Percentiles rank a stretch among this genome's conserved stretches.
Conservation (phyloP, 2,888 invertebrate genomes). For the Mythimna pallens region DNA sequence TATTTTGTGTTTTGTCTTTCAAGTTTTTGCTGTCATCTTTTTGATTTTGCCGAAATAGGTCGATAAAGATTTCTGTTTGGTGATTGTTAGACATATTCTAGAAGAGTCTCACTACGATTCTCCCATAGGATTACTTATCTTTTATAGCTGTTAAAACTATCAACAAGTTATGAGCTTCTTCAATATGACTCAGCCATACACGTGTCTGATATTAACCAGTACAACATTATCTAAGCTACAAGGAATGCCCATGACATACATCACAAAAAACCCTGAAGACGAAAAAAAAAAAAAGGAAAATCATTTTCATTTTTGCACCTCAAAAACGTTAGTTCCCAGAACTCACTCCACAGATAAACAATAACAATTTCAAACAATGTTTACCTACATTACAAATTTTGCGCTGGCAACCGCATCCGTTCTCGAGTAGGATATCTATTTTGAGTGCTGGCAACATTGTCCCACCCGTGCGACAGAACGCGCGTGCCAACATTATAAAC, state of each 20-base stretch:
- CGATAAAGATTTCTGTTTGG: neutral
- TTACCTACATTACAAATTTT: constrained; percentile 67
- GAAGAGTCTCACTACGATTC: neutral
- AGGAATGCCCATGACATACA: constrained; percentile 32
- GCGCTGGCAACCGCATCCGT: constrained; percentile 71
- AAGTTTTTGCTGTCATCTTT: neutral
- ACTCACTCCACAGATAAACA: constrained; percentile 68
- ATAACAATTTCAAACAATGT: constrained; percentile 68
- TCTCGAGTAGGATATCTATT: constrained; percentile 78
- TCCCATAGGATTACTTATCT: neutral
- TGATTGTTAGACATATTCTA: neutral
- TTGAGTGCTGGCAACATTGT: constrained; percentile 87
- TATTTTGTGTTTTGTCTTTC: constrained; percentile 8
- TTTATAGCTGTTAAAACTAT: neutral
- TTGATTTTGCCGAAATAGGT: neutral
- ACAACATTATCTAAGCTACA: constrained; percentile 11
- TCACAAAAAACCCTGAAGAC: constrained; percentile 17
- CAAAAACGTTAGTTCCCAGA: constrained; percentile 59
- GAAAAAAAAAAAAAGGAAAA: constrained; percentile 14
- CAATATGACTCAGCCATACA: constrained; percentile 1
- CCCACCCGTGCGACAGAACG: constrained; percentile 85
- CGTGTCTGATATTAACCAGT: constrained; percentile 19
- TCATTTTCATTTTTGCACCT: constrained; percentile 27
- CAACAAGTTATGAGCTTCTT: neutral
- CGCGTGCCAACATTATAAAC: constrained; percentile 88